Evolutionary conservation across 2,797 vertebrate genomes (phyloP).

Genomic region (Mormyrops boulengeri): DNA sequence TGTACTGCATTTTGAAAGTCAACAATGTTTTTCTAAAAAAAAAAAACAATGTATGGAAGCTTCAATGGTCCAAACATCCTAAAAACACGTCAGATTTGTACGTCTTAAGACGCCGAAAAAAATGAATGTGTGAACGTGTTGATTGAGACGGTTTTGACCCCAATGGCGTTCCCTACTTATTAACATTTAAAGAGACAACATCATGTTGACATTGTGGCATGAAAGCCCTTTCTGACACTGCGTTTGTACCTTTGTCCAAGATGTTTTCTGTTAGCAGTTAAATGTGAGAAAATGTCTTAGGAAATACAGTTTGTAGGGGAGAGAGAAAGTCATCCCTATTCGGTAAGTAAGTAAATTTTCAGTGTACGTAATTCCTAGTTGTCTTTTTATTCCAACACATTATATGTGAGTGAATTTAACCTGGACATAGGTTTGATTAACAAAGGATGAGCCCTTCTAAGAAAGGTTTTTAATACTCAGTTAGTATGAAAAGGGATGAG

Average conservation of each 20-base stretch:
- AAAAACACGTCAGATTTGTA: neutral
- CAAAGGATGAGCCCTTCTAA: constrained; percentile 30
- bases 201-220: constrained; percentile 12
- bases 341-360: neutral
- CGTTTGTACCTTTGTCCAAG: constrained; percentile 24
- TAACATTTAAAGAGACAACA: neutral
- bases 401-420: constrained; percentile 34
- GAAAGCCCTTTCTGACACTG: constrained; percentile 21
- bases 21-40: neutral
- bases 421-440: constrained; percentile 27
- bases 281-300: neutral
- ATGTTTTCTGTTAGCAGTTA: neutral
- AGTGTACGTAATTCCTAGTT: constrained; percentile 35
- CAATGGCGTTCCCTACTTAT: neutral
- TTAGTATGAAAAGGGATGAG: neutral
- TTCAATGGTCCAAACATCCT: neutral
- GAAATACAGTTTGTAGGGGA: neutral
- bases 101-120: neutral
- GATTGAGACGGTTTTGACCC: neutral
- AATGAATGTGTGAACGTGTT: neutral
- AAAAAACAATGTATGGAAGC: neutral
- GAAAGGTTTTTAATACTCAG: constrained; percentile 24
- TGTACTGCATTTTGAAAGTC: neutral
- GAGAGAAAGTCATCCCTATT: neutral
- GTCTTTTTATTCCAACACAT: constrained; percentile 21